phyloP scores from a whole-genome alignment of 2,888 invertebrate genomes.

The Lasioglossum malachurum region DNA sequence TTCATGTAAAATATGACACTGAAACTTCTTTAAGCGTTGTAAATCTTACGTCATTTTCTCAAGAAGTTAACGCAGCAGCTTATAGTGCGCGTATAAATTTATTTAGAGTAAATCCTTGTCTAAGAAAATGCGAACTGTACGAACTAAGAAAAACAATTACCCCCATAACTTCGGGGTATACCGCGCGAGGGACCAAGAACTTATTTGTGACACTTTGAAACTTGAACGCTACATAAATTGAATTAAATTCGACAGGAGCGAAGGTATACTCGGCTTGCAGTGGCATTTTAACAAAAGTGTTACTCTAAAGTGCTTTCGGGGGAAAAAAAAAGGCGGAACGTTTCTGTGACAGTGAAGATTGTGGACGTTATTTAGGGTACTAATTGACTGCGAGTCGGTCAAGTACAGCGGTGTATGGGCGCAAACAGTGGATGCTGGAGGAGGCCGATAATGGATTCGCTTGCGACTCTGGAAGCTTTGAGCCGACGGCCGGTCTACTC shows the following conservation, averaged over 20 bases:
- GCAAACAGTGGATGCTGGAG: constrained; percentile 12
- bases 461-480: constrained; percentile 16
- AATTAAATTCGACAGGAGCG: neutral
- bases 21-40: neutral
- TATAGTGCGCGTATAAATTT: neutral
- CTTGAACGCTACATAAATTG: neutral
- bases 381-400: constrained; percentile 1
- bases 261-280: neutral
- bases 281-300: neutral
- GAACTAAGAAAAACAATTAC: no score
- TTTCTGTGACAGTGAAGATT: neutral
- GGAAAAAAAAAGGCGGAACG: no score
- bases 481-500: constrained; percentile 16
- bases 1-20: neutral
- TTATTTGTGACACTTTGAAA: no score
- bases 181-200: no score
- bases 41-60: neutral
- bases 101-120: no score
- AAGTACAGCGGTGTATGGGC: neutral
- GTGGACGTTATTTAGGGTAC: neutral
- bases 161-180: no score
- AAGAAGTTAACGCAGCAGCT: neutral
- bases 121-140: no score
- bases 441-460: constrained; percentile 54
- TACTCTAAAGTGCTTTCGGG: neutral